Evolutionary conservation across 2,113 vertebrate genomes (phyloP).

Genomic region (Pterocles gutturalis): DNA sequence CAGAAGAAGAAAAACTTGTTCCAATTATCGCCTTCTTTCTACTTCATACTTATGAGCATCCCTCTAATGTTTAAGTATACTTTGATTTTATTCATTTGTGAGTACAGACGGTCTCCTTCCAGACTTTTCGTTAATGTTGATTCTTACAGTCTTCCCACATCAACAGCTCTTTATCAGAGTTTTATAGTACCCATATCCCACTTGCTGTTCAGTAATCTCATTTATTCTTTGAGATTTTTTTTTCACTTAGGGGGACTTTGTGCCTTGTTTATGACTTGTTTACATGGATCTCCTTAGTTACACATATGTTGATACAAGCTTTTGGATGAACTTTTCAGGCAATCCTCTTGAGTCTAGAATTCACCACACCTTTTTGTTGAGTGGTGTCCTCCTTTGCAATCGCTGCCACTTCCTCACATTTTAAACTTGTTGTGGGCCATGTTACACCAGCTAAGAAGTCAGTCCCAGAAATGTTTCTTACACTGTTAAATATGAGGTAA

Average conservation of each 20-base stretch:
- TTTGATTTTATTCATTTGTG: conserved; percentile 33
- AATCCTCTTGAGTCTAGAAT: background rate
- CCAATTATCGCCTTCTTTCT: background rate
- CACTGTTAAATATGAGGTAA: background rate
- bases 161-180: conserved; percentile 52
- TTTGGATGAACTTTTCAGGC: conserved; percentile 36
- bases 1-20: background rate
- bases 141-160: background rate
- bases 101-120: background rate
- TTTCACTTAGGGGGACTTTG: background rate
- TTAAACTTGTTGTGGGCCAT: background rate
- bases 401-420: background rate
- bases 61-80: background rate
- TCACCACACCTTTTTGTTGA: conserved; percentile 34
- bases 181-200: conserved; percentile 13
- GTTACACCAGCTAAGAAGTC: background rate
- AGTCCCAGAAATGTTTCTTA: background rate
- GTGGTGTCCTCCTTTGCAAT: background rate
- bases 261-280: conserved; percentile 30
- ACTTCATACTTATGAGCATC: background rate
- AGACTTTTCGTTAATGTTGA: conserved; percentile 6
- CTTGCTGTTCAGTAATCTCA: conserved; percentile 9
- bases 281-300: conserved; percentile 37
- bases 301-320: background rate
- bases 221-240: conserved; percentile 26